These are phyloP conservation scores for Operophtera brumata DNA, from an alignment of 2,888 invertebrate genomes.

Conservation along the genomic window DNA sequence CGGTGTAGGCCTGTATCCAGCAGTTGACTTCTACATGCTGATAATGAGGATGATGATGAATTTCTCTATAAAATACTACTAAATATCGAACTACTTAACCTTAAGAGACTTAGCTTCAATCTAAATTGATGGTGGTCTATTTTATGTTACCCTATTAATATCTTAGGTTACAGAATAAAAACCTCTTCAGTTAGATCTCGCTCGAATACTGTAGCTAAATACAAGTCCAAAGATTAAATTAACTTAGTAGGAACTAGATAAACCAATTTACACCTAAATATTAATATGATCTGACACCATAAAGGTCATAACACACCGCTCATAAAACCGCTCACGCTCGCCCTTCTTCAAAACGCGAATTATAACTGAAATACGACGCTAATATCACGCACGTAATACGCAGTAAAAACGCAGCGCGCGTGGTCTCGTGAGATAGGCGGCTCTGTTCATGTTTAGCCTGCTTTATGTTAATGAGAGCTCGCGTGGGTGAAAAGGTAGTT, in stretches of 20 bases:
- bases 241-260: conserved; percentile 1
- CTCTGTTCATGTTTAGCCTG: conserved; percentile 46
- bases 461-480: conserved; percentile 50
- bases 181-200: too few relatives aligned
- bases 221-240: too few relatives aligned
- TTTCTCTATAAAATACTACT: too few relatives aligned
- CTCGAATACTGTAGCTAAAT: too few relatives aligned
- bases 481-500: conserved; percentile 42
- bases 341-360: conserved; percentile 50
- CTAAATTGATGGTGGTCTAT: too few relatives aligned
- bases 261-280: conserved; percentile 10
- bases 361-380: conserved; percentile 60
- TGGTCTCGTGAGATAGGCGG: conserved; percentile 58
- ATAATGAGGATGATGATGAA: too few relatives aligned
- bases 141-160: too few relatives aligned
- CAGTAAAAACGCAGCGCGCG: conserved; percentile 62
- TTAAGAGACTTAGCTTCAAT: too few relatives aligned
- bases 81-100: too few relatives aligned
- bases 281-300: conserved; percentile 9
- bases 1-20: too few relatives aligned
- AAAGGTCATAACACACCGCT: conserved; percentile 39
- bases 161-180: too few relatives aligned
- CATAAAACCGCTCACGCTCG: conserved; percentile 42
- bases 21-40: too few relatives aligned
- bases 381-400: conserved; percentile 61